Percentiles rank a stretch among this genome's conserved stretches.
These are phyloP conservation scores for Chrysina gloriosa DNA, from an alignment of 2,888 invertebrate species.

Conservation along the genomic window DNA sequence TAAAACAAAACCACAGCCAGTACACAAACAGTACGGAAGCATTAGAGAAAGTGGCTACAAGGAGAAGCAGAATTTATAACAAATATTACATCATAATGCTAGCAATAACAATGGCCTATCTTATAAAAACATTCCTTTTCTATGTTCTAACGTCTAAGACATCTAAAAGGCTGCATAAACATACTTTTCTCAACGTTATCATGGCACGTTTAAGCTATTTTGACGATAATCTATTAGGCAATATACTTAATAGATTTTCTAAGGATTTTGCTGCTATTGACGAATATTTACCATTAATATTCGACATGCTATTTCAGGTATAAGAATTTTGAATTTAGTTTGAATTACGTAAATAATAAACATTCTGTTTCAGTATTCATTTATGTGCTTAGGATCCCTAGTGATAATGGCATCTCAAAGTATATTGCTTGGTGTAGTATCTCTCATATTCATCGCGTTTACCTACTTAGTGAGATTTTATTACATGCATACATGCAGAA, in stretches of 20 bases:
- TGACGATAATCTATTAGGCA: slow-evolving; percentile 46
- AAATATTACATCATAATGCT: slow-evolving; percentile 25
- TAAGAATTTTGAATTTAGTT: background rate
- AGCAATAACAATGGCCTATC: slow-evolving; percentile 25
- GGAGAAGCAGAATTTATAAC: slow-evolving; percentile 29
- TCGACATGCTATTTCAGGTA: slow-evolving; percentile 38
- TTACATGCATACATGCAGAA: slow-evolving; percentile 78
- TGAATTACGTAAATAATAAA: background rate
- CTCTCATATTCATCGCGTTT: slow-evolving; percentile 71
- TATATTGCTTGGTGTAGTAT: slow-evolving; percentile 74
- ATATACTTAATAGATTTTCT: slow-evolving; percentile 48
- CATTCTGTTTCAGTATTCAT: slow-evolving; percentile 64
- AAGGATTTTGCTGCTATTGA: slow-evolving; percentile 48
- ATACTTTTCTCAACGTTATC: slow-evolving; percentile 43
- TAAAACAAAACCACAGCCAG: slow-evolving; percentile 1
- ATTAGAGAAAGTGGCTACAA: background rate
- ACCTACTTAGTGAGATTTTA: slow-evolving; percentile 73
- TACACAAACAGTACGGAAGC: slow-evolving; percentile 18
- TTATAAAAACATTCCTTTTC: slow-evolving; percentile 49
- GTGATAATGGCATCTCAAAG: slow-evolving; percentile 80
- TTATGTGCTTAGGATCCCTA: slow-evolving; percentile 75
- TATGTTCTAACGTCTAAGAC: slow-evolving; percentile 43
- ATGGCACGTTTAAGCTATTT: slow-evolving; percentile 46
- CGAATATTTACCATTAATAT: slow-evolving; percentile 44
- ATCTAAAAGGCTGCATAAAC: slow-evolving; percentile 44